Percentiles rank a stretch among this genome's conserved stretches.
phyloP scores from a whole-genome alignment of 2,888 invertebrate species.

The Drosophila falleni region DNA sequence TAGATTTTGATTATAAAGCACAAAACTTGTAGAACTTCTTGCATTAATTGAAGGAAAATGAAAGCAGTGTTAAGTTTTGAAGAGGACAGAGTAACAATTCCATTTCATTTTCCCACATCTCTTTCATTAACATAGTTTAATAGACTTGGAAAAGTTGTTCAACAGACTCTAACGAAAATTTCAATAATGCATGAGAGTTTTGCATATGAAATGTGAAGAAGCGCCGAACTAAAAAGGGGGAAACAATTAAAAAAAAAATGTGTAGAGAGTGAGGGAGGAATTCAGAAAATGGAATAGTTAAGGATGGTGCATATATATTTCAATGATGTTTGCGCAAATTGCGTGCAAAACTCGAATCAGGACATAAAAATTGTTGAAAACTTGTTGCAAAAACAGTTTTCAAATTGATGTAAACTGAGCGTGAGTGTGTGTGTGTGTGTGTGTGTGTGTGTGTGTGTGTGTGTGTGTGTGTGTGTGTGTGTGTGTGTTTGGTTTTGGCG shows the following conservation, averaged over 20 bases:
- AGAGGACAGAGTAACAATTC: neutral
- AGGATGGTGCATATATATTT: slow-evolving; percentile 9
- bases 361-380: slow-evolving; percentile 28
- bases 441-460: slow-evolving; percentile 19
- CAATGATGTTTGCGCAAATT: slow-evolving; percentile 44
- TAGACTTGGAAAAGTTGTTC: slow-evolving; percentile 7
- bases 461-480: slow-evolving; percentile 13
- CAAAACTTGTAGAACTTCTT: neutral
- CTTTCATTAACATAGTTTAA: slow-evolving; percentile 2
- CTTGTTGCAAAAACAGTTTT: slow-evolving; percentile 30
- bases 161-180: slow-evolving; percentile 9
- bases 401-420: slow-evolving; percentile 17
- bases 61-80: neutral
- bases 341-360: slow-evolving; percentile 38
- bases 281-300: slow-evolving; percentile 3
- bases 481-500: slow-evolving; percentile 29
- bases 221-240: neutral
- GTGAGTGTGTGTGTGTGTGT: slow-evolving; percentile 2
- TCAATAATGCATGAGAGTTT: slow-evolving; percentile 24
- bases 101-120: neutral
- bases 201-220: slow-evolving; percentile 7
- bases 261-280: neutral
- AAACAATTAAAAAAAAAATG: slow-evolving; percentile 2
- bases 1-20: neutral
- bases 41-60: neutral